Conservation (phyloP, 2,113 vertebrate species). For the Stigmatopora argus region DNA sequence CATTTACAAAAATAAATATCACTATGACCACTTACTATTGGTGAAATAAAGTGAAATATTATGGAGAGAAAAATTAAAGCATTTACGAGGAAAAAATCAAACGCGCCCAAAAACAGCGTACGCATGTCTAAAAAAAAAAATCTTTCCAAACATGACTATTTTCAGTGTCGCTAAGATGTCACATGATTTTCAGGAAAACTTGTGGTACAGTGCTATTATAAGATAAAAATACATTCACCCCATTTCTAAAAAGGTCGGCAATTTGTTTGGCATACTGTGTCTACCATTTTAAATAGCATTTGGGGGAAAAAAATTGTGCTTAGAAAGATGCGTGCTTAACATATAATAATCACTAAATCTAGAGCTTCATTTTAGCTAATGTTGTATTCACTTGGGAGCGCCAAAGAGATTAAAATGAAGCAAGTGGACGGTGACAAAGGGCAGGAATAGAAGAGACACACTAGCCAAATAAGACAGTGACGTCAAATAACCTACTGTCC, state of each 20-base stretch:
- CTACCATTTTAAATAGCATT: constrained; percentile 3
- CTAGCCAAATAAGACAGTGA: neutral
- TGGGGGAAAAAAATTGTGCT: constrained; percentile 8
- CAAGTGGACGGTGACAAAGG: neutral
- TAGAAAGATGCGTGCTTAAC: constrained; percentile 4
- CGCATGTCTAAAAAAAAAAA: neutral
- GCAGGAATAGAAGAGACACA: neutral
- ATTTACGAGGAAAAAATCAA: no score
- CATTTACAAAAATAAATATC: neutral
- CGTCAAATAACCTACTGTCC: no score
- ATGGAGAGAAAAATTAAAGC: neutral
- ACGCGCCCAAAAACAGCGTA: no score
- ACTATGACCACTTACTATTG: neutral
- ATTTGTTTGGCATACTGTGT: neutral
- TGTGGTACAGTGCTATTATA: constrained; percentile 12
- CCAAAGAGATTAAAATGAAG: neutral
- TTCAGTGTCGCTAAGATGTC: neutral
- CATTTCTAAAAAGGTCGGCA: constrained; percentile 9
- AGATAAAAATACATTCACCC: constrained; percentile 11
- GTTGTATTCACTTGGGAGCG: neutral
- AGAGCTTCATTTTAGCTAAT: neutral
- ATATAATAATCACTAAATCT: constrained; percentile 1
- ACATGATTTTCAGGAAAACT: constrained; percentile 3
- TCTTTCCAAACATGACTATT: neutral
- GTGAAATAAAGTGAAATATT: neutral